Conservation (phyloP, 2,797 vertebrate genomes). For the Catharus ustulatus region DNA sequence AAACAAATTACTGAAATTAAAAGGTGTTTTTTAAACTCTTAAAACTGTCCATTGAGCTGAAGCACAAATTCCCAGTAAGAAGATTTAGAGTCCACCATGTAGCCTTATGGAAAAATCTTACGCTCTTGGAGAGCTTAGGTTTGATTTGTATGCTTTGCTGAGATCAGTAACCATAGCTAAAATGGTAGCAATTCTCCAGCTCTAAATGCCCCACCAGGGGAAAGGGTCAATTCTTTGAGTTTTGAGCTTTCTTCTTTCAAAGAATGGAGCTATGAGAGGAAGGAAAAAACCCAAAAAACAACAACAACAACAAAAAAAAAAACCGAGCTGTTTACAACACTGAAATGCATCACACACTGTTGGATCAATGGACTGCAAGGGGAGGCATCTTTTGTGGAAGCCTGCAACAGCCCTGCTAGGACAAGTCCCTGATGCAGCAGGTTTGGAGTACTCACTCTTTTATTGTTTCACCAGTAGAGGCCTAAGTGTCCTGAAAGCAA, state of each 20-base stretch:
- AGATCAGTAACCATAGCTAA: background rate
- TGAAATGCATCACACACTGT: background rate
- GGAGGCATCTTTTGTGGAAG: background rate
- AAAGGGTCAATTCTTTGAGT: background rate
- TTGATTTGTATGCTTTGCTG: constrained; percentile 19
- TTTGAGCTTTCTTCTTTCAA: constrained; percentile 6
- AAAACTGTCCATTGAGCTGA: constrained; percentile 28
- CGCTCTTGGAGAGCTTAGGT: background rate
- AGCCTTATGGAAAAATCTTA: constrained; percentile 23
- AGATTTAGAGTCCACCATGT: background rate
- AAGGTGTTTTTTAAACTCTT: constrained; percentile 35
- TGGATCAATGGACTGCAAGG: constrained; percentile 25
- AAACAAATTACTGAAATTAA: constrained; percentile 55
- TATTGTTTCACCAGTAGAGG: constrained; percentile 7
- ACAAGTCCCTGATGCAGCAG: background rate
- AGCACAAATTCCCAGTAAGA: constrained; percentile 34
- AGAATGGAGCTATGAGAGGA: background rate
- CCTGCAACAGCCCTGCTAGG: background rate
- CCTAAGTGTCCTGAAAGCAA: constrained; percentile 35
- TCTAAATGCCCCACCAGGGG: background rate
- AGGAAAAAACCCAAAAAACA: background rate
- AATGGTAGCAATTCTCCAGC: background rate
- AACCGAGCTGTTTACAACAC: background rate
- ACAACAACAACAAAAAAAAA: background rate
- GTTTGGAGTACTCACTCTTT: background rate